Evolutionary conservation across 2,113 vertebrate species (phyloP), one percentile per base, ranked within the genome.

Genomic region (Clarias gariepinus): DNA sequence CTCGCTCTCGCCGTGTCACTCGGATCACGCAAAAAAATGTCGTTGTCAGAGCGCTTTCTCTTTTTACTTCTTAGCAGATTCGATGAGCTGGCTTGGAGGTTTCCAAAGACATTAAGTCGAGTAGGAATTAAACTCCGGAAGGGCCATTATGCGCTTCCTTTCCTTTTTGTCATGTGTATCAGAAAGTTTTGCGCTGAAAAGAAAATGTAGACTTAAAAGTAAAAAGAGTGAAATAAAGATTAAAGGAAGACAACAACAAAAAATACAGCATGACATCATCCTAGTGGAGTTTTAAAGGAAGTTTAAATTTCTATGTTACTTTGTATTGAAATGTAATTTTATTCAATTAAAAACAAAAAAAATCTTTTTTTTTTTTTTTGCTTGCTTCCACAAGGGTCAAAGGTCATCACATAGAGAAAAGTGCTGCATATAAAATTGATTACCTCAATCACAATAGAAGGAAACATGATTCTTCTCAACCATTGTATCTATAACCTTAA

Each of bases 21-120:
- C 92, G 88, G 92, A 94, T 95, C 94, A 95, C 69, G 28, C 94
- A 93, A 94, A 94, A 93, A 95, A 95, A 95, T 94, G 91, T 92
- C 89, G 83, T 92, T 92, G 93, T 95, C 94, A 94, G 94, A 91
- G 95, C 93, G 91, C 94, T 94, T 58, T 91, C 91, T 91, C 92
- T 94, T 93, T 95, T 95, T 93, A 91, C 93, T 94, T 92, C 91
- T 89, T 87, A 90, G 94, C 93, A 95, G 93, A 94, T 93, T 93
- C 94, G 92, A 94, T 90, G 92, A 93, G 91, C 93, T 92, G 91
- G 92, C 93, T 94, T 93, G 93, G 93, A 94, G 57, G 93, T 94
- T 94, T 93, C 92, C 91, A 93, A 94, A 94, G 92, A 92, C 92
- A 92, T 94, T 95, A 94, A 95, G 94, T 92, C 87, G 87, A 57